phyloP scores from a whole-genome alignment of 2,888 invertebrate species.

The Latrodectus elegans region DNA sequence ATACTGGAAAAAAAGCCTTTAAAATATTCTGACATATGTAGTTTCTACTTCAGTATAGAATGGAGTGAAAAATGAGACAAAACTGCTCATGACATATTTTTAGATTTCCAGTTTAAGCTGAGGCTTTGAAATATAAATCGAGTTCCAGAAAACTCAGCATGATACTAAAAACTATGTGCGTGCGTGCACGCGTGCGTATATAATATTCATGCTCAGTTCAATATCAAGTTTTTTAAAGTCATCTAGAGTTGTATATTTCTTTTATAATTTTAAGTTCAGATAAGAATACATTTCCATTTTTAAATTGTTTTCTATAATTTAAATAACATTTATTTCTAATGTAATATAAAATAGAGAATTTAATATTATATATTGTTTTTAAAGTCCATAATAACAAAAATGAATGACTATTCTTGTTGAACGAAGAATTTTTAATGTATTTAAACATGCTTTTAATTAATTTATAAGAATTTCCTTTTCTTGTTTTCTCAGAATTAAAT shows the following conservation, averaged over 20 bases:
- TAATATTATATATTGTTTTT: too few species aligned
- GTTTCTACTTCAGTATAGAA: conserved; percentile 8
- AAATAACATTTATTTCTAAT: too few species aligned
- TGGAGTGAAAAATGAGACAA: conserved; percentile 41
- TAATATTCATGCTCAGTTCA: conserved; percentile 18
- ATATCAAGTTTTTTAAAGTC: background rate
- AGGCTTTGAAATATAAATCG: conserved; percentile 42
- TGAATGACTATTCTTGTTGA: too few species aligned
- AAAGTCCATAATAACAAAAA: too few species aligned
- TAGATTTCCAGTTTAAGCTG: conserved; percentile 43
- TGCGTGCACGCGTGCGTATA: conserved; percentile 14
- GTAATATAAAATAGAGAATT: too few species aligned
- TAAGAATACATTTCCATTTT: too few species aligned
- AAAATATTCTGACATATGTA: conserved; percentile 35
- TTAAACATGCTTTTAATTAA: too few species aligned
- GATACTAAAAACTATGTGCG: conserved; percentile 16
- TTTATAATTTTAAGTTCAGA: background rate
- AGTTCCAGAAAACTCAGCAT: conserved; percentile 25
- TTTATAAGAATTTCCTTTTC: too few species aligned
- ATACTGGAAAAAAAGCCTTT: background rate
- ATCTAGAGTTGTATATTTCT: conserved; percentile 8
- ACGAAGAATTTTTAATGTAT: too few species aligned
- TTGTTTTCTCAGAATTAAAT: too few species aligned
- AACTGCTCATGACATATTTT: conserved; percentile 44
- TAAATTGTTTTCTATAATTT: too few species aligned